A percentile compares a stretch with the other conserved stretches of the same genome.
phyloP scores from a whole-genome alignment of 2,797 vertebrate genomes.

The Carduelis carduelis region DNA sequence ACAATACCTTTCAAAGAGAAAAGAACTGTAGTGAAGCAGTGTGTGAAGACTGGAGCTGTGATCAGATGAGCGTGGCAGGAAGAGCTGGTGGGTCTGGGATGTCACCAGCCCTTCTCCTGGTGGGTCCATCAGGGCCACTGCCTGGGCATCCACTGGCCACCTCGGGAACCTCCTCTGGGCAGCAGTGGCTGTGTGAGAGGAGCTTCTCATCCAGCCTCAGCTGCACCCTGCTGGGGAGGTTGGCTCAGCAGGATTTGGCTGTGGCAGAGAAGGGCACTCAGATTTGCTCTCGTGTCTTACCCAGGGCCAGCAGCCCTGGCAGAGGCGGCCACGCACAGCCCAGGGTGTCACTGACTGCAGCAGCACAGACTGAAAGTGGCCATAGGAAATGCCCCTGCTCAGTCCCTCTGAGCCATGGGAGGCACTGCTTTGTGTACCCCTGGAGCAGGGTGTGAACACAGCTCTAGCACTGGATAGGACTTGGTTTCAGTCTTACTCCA shows the following conservation, averaged over 20 bases:
- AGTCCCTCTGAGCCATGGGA: accelerated
- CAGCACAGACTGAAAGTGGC: neutral
- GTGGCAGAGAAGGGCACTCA: neutral
- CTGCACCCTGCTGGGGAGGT: neutral
- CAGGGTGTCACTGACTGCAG: accelerated
- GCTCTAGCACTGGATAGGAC: accelerated
- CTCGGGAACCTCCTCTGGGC: neutral
- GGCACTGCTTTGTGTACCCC: accelerated
- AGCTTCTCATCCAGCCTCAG: neutral
- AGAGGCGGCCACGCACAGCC: accelerated
- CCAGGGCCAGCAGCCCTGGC: neutral
- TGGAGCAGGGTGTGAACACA: neutral
- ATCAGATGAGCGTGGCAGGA: neutral
- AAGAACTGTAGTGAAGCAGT: too few species aligned
- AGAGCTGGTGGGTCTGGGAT: neutral
- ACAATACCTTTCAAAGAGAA: neutral
- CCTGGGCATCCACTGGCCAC: neutral
- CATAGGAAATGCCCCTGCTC: accelerated
- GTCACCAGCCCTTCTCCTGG: neutral
- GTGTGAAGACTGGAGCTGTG: neutral
- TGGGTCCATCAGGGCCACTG: accelerated
- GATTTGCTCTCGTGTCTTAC: neutral
- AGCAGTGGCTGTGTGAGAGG: neutral
- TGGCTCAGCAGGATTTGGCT: neutral
- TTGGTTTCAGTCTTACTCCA: neutral